A percentile compares a stretch with the other conserved stretches of the same genome.
Evolutionary conservation across 2,888 invertebrate species (phyloP).

Genomic region (Himalopsyche japonica): DNA sequence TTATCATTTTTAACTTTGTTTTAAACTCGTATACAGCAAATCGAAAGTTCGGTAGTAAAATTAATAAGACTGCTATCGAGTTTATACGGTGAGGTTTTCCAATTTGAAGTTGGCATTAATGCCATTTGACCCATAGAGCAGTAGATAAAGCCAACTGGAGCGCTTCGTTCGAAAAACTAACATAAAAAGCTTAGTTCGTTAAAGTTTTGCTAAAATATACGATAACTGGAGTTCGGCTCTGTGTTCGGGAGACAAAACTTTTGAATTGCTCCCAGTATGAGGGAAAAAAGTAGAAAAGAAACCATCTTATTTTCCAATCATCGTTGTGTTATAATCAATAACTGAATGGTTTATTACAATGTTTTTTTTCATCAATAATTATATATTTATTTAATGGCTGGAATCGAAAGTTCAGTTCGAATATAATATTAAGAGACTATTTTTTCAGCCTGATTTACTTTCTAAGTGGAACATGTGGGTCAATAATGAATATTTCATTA

Average conservation of each 20-base stretch:
- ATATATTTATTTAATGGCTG: too few relatives aligned
- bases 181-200: constrained; percentile 33
- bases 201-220: constrained; percentile 37
- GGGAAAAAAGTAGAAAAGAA: not conserved
- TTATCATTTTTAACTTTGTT: not conserved
- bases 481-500: too few relatives aligned
- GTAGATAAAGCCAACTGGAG: not conserved
- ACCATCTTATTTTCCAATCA: not conserved
- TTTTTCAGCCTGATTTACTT: too few relatives aligned
- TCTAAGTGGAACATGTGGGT: too few relatives aligned
- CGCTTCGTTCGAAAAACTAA: constrained; percentile 28
- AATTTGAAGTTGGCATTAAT: constrained; percentile 26
- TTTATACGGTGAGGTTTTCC: constrained; percentile 8
- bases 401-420: too few relatives aligned
- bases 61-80: not conserved
- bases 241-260: constrained; percentile 21
- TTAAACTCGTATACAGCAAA: not conserved
- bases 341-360: not conserved
- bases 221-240: constrained; percentile 26
- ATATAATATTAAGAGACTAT: too few relatives aligned
- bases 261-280: constrained; percentile 17
- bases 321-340: not conserved
- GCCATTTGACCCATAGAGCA: constrained; percentile 15
- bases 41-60: not conserved
- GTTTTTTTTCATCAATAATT: not conserved